A percentile compares a stretch with the other conserved stretches of the same genome.
Conservation (phyloP, 2,797 vertebrate species). For the Sebastes minor region DNA sequence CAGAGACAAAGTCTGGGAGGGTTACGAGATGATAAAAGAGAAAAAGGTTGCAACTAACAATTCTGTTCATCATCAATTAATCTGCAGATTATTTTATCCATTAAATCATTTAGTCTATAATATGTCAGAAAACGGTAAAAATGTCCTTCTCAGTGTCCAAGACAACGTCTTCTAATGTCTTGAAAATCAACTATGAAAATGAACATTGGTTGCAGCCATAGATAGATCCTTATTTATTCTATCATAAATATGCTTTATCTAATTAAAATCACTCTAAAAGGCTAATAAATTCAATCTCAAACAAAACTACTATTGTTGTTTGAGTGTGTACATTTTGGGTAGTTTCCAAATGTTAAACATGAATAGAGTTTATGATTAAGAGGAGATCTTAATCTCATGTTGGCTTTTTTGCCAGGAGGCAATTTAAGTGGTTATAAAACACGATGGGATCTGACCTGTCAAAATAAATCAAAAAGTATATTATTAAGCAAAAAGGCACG, state of each 20-base stretch:
- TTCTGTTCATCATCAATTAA: too few relatives aligned
- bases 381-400: not conserved
- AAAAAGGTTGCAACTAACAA: too few relatives aligned
- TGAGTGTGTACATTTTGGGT: not conserved
- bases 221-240: not conserved
- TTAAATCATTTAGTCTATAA: too few relatives aligned
- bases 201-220: too few relatives aligned
- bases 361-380: not conserved
- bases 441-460: not conserved
- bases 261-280: not conserved
- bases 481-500: not conserved
- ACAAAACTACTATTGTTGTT: not conserved
- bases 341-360: not conserved
- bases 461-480: not conserved
- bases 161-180: too few relatives aligned
- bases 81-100: too few relatives aligned
- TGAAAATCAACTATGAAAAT: too few relatives aligned
- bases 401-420: not conserved
- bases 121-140: too few relatives aligned
- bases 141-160: too few relatives aligned
- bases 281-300: not conserved
- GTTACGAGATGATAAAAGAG: too few relatives aligned
- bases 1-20: too few relatives aligned
- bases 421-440: not conserved
- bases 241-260: not conserved